Percentiles rank a stretch among this genome's conserved stretches.
Evolutionary conservation across 2,888 invertebrate species (phyloP).

Genomic region (Xanthorhoe designata): DNA sequence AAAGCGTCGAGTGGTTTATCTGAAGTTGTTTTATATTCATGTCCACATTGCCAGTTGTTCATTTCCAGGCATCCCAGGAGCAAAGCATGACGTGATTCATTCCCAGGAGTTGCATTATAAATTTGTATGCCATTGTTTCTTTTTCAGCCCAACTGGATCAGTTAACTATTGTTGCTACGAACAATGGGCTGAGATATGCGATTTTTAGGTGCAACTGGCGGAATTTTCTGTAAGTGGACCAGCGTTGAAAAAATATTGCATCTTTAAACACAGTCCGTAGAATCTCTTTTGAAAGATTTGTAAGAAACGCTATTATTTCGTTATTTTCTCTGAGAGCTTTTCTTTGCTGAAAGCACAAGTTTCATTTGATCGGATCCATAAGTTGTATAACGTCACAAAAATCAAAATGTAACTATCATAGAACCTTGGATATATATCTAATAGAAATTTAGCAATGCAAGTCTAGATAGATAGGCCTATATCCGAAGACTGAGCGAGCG

Average conservation of each 20-base stretch:
- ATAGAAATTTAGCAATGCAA: too few relatives aligned
- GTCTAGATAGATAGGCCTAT: too few relatives aligned
- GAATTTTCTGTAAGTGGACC: conserved; percentile 49
- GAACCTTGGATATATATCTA: too few relatives aligned
- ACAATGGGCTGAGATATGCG: conserved; percentile 75
- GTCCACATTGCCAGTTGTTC: conserved; percentile 59
- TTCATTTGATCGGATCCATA: background rate
- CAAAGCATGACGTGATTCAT: conserved; percentile 75
- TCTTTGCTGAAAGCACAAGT: background rate
- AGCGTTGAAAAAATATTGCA: conserved; percentile 28
- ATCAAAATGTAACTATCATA: background rate
- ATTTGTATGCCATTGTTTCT: conserved; percentile 81
- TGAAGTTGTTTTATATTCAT: conserved; percentile 46
- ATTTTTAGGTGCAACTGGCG: conserved; percentile 65
- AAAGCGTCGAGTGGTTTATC: conserved; percentile 25
- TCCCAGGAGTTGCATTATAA: conserved; percentile 80
- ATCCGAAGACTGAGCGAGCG: background rate
- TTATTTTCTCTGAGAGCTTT: conserved; percentile 12
- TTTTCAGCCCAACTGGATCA: conserved; percentile 72
- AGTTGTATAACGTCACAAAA: background rate
- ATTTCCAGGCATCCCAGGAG: conserved; percentile 58
- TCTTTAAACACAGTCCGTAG: conserved; percentile 13
- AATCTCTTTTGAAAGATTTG: conserved; percentile 15
- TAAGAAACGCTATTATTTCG: conserved; percentile 12
- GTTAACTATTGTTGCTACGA: conserved; percentile 74